Conservation (phyloP, 2,797 vertebrate genomes). For the Brachyalestes nurse region DNA sequence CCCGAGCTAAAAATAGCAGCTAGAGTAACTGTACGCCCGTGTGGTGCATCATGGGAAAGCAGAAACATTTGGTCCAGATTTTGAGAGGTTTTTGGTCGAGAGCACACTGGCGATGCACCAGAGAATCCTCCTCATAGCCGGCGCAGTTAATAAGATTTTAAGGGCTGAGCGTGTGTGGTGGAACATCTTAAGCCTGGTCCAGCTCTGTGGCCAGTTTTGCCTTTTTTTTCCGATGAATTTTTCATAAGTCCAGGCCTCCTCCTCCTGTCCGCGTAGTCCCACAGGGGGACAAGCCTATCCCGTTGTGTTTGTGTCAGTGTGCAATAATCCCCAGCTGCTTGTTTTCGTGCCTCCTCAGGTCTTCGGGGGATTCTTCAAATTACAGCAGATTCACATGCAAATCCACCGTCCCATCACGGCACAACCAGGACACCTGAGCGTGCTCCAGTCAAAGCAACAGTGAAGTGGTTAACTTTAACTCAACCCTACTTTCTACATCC, state of each 20-base stretch:
- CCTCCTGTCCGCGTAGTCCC: conserved; percentile 35
- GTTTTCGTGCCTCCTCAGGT: conserved; percentile 53
- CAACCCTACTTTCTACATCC: not conserved
- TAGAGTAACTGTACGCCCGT: conserved; percentile 48
- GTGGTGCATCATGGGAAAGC: conserved; percentile 46
- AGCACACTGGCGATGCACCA: conserved; percentile 1
- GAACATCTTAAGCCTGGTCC: conserved; percentile 17
- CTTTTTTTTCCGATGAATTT: conserved; percentile 51
- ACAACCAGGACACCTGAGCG: not conserved
- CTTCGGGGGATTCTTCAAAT: conserved; percentile 57
- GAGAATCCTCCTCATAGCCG: not conserved
- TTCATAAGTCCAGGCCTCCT: conserved; percentile 47
- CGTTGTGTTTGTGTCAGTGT: conserved; percentile 51
- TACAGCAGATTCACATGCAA: conserved; percentile 41
- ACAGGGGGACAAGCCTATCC: conserved; percentile 48
- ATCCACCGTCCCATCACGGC: conserved; percentile 35
- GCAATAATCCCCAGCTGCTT: conserved; percentile 62
- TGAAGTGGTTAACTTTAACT: not conserved
- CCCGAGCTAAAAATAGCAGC: conserved; percentile 58
- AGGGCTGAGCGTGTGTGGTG: not conserved
- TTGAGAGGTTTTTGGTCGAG: conserved; percentile 35
- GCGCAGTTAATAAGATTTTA: not conserved
- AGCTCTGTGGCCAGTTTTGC: conserved; percentile 32
- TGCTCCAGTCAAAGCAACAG: not conserved
- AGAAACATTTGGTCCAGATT: conserved; percentile 48